These are phyloP conservation scores for Lithosia quadra DNA, from an alignment of 2,888 invertebrate genomes.

Conservation along the genomic window DNA sequence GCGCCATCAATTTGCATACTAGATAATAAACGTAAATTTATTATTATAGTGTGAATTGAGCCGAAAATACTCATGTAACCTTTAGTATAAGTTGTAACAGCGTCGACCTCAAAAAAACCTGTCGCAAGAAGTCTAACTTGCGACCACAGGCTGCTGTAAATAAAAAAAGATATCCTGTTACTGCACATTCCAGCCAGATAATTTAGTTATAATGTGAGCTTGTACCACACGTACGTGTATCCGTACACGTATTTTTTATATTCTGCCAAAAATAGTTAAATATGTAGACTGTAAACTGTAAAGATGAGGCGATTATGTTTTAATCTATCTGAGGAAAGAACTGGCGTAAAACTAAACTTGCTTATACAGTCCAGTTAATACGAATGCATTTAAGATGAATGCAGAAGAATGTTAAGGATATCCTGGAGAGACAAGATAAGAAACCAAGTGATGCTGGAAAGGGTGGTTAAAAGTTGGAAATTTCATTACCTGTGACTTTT, in stretches of 20 bases:
- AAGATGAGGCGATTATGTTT: too few species aligned
- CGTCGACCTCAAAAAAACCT: constrained; percentile 48
- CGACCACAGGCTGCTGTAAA: constrained; percentile 17
- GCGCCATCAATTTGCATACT: constrained; percentile 49
- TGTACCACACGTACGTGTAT: not conserved
- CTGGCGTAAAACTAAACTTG: too few species aligned
- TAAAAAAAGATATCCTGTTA: constrained; percentile 44
- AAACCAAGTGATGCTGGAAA: too few species aligned
- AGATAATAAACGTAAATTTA: constrained; percentile 40
- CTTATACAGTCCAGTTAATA: too few species aligned
- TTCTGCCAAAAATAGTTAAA: not conserved
- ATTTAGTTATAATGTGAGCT: not conserved
- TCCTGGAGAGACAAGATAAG: too few species aligned
- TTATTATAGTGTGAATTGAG: constrained; percentile 42
- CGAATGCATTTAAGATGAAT: too few species aligned
- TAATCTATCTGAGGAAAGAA: too few species aligned
- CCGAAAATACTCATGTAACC: constrained; percentile 30
- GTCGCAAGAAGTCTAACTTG: constrained; percentile 22
- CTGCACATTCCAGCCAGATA: constrained; percentile 39
- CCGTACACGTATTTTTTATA: not conserved
- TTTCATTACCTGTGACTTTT: too few species aligned
- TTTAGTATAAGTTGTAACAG: constrained; percentile 31
- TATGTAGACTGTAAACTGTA: not conserved
- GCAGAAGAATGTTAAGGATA: too few species aligned
- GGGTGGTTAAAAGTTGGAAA: too few species aligned